Evolutionary conservation across 2,113 vertebrate genomes (phyloP).

Genomic region (Agapornis roseicollis): DNA sequence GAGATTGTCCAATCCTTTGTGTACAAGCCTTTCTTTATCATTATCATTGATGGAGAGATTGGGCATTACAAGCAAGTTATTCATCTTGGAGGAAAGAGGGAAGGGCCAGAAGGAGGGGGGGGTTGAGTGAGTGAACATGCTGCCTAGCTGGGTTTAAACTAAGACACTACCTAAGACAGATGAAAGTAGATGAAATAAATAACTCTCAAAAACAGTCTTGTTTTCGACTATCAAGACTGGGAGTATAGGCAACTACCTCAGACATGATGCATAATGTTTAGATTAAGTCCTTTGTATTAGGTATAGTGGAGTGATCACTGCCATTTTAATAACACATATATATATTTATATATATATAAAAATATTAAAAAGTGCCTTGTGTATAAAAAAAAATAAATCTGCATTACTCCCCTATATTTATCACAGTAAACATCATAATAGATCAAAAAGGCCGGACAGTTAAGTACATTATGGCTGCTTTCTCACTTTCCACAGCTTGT

Average conservation of each 20-base stretch:
- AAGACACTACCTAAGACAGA: not conserved
- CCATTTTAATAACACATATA: not conserved
- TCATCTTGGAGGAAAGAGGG: too few species aligned
- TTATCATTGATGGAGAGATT: not conserved
- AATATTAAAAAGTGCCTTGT: accelerated
- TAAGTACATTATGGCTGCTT: not conserved
- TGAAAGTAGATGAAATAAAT: not conserved
- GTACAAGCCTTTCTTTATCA: not conserved
- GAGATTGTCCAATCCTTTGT: not conserved
- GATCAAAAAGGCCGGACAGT: not conserved
- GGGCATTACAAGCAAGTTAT: not conserved
- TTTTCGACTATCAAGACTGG: not conserved
- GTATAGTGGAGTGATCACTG: not conserved
- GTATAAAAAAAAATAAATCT: not conserved
- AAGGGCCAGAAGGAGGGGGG: too few species aligned
- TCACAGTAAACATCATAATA: not conserved
- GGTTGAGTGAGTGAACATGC: too few species aligned
- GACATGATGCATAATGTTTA: not conserved
- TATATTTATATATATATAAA: accelerated
- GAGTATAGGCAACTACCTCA: not conserved
- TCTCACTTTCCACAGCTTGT: not conserved
- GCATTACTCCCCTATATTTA: not conserved
- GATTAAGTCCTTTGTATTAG: not conserved
- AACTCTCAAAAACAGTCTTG: not conserved
- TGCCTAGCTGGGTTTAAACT: too few species aligned